Evolutionary conservation across 2,888 invertebrate species (phyloP), one percentile per base, ranked within the genome.

Genomic region (Cryptocheilus praepositus): DNA sequence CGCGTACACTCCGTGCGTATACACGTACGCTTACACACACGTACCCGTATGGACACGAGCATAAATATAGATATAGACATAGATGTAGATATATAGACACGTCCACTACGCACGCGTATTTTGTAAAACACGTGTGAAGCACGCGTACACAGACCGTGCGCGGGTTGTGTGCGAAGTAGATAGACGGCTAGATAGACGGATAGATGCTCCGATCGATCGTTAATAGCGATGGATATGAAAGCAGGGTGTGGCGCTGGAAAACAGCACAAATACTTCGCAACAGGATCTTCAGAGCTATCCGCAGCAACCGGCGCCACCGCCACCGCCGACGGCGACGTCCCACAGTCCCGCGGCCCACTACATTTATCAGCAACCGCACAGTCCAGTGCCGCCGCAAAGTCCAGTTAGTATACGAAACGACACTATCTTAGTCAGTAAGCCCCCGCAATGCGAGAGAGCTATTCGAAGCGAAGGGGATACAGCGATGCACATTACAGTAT

Each of bases 231-330:
- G 77, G 73, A 69, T 79, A 71, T 84, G 72, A 84, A 36, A 87
- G 77, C 89, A 92, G 92, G 91, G 91, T 80, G 89, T 91, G 78
- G 89, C 90, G 76, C 81, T 93, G 89, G 93, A 94, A 83, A 93
- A 93, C 86, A 92, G 90, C 82, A 92, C 92, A 90, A 92, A 92
- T 86, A 90, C 91, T 85, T 91, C 92, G 78, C 87, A 90, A 83
- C 89, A 90, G 78, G 90, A 91, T 83, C 88, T 90, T 78, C 88
- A 89, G 72, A 90, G 89, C 79, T 91, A 90, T 80, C 86, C 89
- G 73, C 90, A 90, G 80, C 88, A 84, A 67, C 89, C 82, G 83
- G 88, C 81, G 83, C 87, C 77, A 79, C 88, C 81, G 79, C 64
- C 62, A 82, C 73, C 84, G 84, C 70, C 73, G 60, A 89, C 81